Evolutionary conservation across 1,140 invertebrate genomes (phyloP).

Genomic region (Heliothis virescens): DNA sequence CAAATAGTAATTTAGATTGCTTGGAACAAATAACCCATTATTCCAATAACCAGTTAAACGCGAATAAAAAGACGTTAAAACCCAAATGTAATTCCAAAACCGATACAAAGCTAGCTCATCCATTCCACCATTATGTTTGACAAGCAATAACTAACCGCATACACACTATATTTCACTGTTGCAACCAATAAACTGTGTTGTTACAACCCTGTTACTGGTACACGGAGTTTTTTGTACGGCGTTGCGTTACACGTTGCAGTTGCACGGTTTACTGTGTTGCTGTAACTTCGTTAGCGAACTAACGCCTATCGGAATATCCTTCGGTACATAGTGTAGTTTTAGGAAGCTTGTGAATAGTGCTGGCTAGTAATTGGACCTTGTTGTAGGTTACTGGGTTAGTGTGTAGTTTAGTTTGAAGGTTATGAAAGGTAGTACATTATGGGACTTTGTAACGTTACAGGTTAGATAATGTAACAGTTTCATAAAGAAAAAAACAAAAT

Average conservation of each 20-base stretch:
- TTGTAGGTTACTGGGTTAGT: neutral
- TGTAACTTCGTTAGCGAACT: conserved; percentile 31
- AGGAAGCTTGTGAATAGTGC: neutral
- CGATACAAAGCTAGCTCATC: neutral
- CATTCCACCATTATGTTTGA: neutral
- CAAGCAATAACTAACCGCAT: neutral
- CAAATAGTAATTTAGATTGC: no score
- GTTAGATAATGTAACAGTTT: no score
- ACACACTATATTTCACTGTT: conserved; percentile 12
- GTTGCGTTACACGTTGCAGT: neutral
- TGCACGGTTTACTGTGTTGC: conserved; percentile 11
- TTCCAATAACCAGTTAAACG: no score
- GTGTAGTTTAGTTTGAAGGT: neutral
- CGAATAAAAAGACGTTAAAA: neutral
- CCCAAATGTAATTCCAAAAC: neutral
- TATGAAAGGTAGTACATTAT: no score
- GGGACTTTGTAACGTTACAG: no score
- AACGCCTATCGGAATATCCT: neutral
- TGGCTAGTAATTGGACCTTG: neutral
- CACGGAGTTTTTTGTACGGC: neutral
- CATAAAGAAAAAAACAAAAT: no score
- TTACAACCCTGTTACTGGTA: neutral
- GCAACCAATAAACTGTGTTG: conserved; percentile 1
- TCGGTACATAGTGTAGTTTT: neutral
- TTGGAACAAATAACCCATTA: no score